Conservation (phyloP, 2,113 vertebrate genomes). For the rabbit (Oryctolagus cuniculus) region mOryCun1.1 NC_091434.1:82999001-82999500, state of each 20-base stretch:
- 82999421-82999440: conserved; percentile 37
- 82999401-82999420: conserved; percentile 47
- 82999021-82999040: too few species aligned
- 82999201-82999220: neutral
- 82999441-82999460: conserved; percentile 24
- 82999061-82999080: neutral
- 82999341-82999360: conserved; percentile 51
- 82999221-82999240: conserved; percentile 55
- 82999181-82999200: neutral
- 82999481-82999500: neutral
- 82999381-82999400: conserved; percentile 51
- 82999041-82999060: conserved; percentile 47
- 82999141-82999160: neutral
- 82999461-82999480: neutral
- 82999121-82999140: neutral
- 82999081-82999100: neutral
- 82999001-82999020: too few species aligned
- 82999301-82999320: neutral
- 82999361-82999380: conserved; percentile 52
- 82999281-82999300: conserved; percentile 39
- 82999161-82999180: conserved; percentile 18
- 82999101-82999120: neutral
- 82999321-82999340: neutral
- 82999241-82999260: conserved; percentile 41
- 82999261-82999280: conserved; percentile 48